Base-by-base conservation (phyloP, 1,140 invertebrate genomes). In the Drosophila parabipectinata region DNA sequence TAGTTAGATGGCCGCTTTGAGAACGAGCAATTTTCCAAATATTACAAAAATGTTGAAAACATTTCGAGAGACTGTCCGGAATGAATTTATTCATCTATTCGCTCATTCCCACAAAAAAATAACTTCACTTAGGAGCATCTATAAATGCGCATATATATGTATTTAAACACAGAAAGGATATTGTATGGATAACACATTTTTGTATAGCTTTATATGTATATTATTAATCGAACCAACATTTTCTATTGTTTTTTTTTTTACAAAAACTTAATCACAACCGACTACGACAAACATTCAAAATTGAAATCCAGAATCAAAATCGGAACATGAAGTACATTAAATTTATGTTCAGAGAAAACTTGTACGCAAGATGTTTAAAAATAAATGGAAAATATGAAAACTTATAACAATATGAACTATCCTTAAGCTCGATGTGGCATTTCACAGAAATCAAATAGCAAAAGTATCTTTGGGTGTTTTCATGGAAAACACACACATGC, bases 201-300 rank as follows among this genome's bases (percentile, higher is more conserved):
- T 64, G 54, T 85, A 84, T 85, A 84, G 80, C 81, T 84, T 84
- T 84, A 84, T 73, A 85, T 84, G 77, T 79, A 76, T 75, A 54
- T 77, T 81, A 83, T 63, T 69, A 69, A 83, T 61, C 66, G 77
- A 69, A 57, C 51, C 37, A 85, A 63, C 55, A 79, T 76, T 80
- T 61, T 67, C 59, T 50, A 63, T 67, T 63, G 59, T 63, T 67
- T 67, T 21, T 21, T 21, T 73, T 44, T 62, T 62, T 73, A 73
- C 68, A 73, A 72, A 26, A 68, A 67, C 28, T 26, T 48, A 67
- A 34, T 26, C 64, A 66, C 41, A 55, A 54, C 28, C 53, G 45
- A 52, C 55, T 34, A 47, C 26, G 34, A 59, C 18, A 18, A 18
- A 41, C 50, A 72, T 62, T 62, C 55, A 61, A 62, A 71, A 41